phyloP scores from a whole-genome alignment of 2,113 vertebrate species.

The Oxyruncus cristatus region DNA sequence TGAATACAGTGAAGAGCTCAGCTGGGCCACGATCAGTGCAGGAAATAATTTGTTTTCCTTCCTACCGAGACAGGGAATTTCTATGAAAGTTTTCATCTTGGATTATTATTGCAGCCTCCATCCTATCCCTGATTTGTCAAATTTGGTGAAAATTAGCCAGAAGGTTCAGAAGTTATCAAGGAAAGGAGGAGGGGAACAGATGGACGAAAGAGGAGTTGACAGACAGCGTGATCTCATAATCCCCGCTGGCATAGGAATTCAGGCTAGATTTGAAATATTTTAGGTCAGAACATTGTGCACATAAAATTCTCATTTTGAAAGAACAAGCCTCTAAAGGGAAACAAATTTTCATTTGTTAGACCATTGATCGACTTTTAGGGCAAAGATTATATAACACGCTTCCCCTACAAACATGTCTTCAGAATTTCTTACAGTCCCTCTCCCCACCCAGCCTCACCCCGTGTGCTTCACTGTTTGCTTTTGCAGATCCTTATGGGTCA shows the following conservation, averaged over 20 bases:
- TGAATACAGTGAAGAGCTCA: not conserved
- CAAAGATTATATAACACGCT: not conserved
- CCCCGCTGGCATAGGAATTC: constrained; percentile 13
- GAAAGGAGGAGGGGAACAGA: constrained; percentile 43
- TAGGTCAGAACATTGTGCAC: constrained; percentile 38
- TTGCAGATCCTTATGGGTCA: not conserved
- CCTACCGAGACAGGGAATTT: not conserved
- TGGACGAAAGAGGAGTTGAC: constrained; percentile 32
- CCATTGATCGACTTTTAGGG: not conserved
- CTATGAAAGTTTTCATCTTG: not conserved
- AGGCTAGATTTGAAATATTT: constrained; percentile 42
- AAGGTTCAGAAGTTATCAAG: constrained; percentile 47
- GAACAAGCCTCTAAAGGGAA: constrained; percentile 9
- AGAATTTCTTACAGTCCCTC: not conserved
- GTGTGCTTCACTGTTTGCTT: not conserved
- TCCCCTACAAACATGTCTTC: not conserved
- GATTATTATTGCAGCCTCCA: not conserved
- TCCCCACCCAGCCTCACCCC: not conserved
- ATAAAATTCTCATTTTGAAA: constrained; percentile 26
- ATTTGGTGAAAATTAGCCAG: constrained; percentile 37
- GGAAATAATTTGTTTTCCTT: not conserved
- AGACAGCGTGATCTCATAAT: constrained; percentile 61
- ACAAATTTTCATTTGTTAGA: not conserved
- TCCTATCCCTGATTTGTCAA: not conserved
- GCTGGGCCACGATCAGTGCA: not conserved